Evolutionary conservation across 2,888 invertebrate species (phyloP).

Genomic region (Leucoptera coffeella): DNA sequence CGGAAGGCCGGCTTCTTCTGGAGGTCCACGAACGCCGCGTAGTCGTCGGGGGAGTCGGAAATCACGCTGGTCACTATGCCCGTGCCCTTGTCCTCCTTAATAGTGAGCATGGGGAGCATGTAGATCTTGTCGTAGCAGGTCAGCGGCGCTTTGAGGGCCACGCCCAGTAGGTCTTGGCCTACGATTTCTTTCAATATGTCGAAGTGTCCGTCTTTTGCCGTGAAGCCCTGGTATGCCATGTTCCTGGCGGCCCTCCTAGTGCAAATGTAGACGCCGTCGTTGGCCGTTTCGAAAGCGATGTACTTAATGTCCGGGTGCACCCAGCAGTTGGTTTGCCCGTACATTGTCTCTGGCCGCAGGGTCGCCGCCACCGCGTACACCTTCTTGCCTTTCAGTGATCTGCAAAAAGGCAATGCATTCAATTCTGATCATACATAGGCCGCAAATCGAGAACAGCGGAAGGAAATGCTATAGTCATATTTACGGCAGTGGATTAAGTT

Average conservation of each 20-base stretch:
- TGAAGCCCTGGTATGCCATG: constrained; percentile 93
- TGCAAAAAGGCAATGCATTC: constrained; percentile 13
- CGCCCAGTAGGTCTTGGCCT: constrained; percentile 78
- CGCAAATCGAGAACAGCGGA: background rate
- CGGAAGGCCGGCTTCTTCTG: constrained; percentile 91
- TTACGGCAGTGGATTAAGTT: too few species aligned
- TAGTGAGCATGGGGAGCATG: constrained; percentile 94
- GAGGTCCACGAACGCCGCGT: constrained; percentile 88
- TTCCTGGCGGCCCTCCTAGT: constrained; percentile 87
- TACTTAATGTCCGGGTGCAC: constrained; percentile 92
- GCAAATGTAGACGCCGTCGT: constrained; percentile 76
- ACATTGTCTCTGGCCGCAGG: constrained; percentile 98
- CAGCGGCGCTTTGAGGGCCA: constrained; percentile 76
- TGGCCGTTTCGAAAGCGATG: constrained; percentile 72
- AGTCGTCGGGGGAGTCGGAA: constrained; percentile 98
- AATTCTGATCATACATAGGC: background rate
- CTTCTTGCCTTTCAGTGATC: constrained; percentile 42
- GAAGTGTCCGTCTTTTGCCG: constrained; percentile 70
- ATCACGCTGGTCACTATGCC: constrained; percentile 98
- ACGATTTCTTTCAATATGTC: constrained; percentile 62
- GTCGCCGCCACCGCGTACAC: constrained; percentile 95
- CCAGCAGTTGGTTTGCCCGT: constrained; percentile 99
- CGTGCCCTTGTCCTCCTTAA: constrained; percentile 97
- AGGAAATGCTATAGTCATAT: too few species aligned
- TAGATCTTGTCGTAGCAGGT: constrained; percentile 80